phyloP scores from a whole-genome alignment of 2,797 vertebrate genomes.

The Telmatherina bonti region DNA sequence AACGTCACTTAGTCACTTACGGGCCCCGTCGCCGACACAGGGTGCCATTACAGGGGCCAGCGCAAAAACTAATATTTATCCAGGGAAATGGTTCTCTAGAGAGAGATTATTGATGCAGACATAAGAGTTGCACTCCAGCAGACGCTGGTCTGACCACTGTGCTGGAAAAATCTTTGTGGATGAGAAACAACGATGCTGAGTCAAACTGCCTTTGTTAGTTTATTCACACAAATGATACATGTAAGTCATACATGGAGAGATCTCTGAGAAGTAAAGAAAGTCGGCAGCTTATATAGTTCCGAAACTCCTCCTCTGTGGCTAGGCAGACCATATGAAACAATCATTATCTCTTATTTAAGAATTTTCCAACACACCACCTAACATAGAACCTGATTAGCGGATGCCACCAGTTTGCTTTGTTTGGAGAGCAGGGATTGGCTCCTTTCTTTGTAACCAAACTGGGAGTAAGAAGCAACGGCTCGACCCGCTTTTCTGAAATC shows the following conservation, averaged over 20 bases:
- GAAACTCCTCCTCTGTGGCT: too few species aligned
- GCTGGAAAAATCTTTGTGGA: too few species aligned
- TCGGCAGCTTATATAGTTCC: too few species aligned
- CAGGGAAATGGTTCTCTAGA: conserved; percentile 80
- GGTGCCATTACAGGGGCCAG: conserved; percentile 78
- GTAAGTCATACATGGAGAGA: too few species aligned
- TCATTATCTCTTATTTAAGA: too few species aligned
- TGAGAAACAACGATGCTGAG: too few species aligned
- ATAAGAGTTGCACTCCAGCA: conserved; percentile 59
- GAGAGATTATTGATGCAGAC: conserved; percentile 75
- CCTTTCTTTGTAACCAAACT: conserved; percentile 11
- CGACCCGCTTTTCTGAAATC: background rate
- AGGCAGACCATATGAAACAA: too few species aligned
- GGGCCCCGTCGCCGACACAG: conserved; percentile 67
- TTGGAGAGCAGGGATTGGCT: conserved; percentile 31
- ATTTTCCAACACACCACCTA: too few species aligned
- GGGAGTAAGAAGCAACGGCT: conserved; percentile 7
- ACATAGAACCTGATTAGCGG: conserved; percentile 23
- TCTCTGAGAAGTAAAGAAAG: too few species aligned
- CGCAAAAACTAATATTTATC: conserved; percentile 83
- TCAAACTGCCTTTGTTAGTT: too few species aligned
- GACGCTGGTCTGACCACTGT: conserved; percentile 57
- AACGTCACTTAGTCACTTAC: conserved; percentile 82
- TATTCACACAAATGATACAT: too few species aligned
- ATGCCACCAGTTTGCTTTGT: conserved; percentile 35